Percentiles rank a stretch among this genome's conserved stretches.
phyloP scores from a whole-genome alignment of 2,797 vertebrate genomes.

The Pelochelys cantorii region DNA sequence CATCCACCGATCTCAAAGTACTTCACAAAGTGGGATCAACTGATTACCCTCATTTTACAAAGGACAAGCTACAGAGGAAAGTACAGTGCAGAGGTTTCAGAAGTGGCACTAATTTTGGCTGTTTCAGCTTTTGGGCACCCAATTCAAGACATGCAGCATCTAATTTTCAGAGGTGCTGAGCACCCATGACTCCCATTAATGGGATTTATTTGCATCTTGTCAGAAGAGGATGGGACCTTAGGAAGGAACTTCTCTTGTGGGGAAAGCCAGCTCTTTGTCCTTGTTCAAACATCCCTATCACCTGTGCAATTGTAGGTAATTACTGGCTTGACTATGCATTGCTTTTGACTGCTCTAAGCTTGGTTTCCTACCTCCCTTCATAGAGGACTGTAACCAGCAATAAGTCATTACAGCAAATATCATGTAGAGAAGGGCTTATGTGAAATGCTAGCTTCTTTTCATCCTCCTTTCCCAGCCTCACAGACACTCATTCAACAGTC shows the following conservation, averaged over 20 bases:
- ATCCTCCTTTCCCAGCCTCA: neutral
- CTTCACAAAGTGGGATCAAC: neutral
- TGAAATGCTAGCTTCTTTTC: accelerated
- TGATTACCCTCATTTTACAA: neutral
- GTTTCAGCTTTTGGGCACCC: neutral
- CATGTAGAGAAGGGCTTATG: neutral
- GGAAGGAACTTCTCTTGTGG: accelerated
- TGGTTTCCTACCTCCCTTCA: neutral
- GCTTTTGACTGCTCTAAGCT: neutral
- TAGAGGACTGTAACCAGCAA: accelerated
- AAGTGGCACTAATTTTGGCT: neutral
- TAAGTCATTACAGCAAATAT: neutral
- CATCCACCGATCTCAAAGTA: neutral
- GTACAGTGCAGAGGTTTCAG: neutral
- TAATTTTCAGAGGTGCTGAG: neutral
- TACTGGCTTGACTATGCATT: neutral
- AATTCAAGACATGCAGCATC: neutral
- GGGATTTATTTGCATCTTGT: neutral
- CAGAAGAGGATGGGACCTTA: accelerated
- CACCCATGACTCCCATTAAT: neutral
- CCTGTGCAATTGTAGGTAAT: accelerated
- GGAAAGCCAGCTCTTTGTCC: accelerated
- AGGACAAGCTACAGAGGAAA: neutral
- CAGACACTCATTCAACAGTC: neutral
- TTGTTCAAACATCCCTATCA: accelerated